Evolutionary conservation across 2,797 vertebrate genomes (phyloP).

Genomic region (Stomatorhinus walkeri): DNA sequence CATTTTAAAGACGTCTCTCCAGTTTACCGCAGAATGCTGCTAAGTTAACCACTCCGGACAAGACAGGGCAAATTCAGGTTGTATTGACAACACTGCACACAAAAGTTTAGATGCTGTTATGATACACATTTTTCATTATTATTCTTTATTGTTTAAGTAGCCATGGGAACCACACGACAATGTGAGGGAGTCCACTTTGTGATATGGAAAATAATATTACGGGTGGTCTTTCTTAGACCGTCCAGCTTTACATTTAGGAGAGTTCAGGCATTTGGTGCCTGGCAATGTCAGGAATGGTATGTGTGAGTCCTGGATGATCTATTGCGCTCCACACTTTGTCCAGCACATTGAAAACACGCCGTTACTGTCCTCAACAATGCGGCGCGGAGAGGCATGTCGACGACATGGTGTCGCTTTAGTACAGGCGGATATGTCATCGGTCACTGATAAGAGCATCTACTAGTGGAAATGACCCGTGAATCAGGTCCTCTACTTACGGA

Average conservation of each 20-base stretch:
- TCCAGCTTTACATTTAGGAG: slow-evolving; percentile 28
- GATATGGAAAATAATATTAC: not conserved
- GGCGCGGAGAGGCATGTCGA: not conserved
- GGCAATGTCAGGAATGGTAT: slow-evolving; percentile 45
- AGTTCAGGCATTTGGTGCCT: slow-evolving; percentile 38
- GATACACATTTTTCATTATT: not conserved
- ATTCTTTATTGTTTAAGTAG: not conserved
- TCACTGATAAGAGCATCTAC: slow-evolving; percentile 37
- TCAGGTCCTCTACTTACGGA: slow-evolving; percentile 74
- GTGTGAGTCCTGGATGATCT: slow-evolving; percentile 39
- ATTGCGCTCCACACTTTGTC: slow-evolving; percentile 41
- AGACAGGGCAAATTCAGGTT: not conserved
- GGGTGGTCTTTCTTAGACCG: slow-evolving; percentile 30
- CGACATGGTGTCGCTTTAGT: slow-evolving; percentile 22
- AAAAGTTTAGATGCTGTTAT: not conserved
- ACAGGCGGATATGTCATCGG: slow-evolving; percentile 31
- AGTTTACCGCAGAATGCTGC: not conserved
- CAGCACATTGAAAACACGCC: slow-evolving; percentile 40
- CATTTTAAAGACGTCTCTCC: not conserved
- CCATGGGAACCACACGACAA: not conserved
- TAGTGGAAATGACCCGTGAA: slow-evolving; percentile 35
- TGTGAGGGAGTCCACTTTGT: not conserved
- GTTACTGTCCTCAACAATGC: not conserved
- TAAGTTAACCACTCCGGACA: not conserved
- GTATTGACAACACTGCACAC: not conserved